Conservation (phyloP, 2,113 vertebrate species). For the Ondatra zibethicus region DNA sequence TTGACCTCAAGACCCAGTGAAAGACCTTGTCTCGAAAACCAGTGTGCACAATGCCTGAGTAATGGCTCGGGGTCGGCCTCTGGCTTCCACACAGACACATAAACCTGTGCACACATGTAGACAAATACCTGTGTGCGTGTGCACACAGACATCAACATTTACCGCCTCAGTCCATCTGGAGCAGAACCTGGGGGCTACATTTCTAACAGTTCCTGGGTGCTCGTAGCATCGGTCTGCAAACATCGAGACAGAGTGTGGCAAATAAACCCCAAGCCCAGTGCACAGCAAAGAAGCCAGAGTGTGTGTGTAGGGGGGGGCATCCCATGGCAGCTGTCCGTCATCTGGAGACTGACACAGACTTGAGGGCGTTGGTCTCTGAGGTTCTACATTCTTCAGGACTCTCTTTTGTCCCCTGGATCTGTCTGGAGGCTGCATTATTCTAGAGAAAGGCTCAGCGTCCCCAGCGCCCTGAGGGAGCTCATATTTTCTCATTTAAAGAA, state of each 20-base stretch:
- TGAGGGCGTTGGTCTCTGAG: background rate
- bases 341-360: background rate
- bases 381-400: background rate
- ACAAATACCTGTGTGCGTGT: background rate
- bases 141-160: background rate
- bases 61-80: background rate
- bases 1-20: background rate
- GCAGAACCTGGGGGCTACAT: background rate
- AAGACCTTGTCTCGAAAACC: background rate
- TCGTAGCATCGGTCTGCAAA: background rate
- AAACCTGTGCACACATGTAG: background rate
- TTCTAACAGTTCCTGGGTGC: background rate
- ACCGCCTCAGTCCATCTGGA: background rate
- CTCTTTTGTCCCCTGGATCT: background rate
- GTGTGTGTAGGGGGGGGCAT: background rate
- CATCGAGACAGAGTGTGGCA: too few relatives aligned
- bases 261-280: background rate
- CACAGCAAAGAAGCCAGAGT: background rate
- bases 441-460: constrained; percentile 18
- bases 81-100: background rate
- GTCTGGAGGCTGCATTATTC: background rate
- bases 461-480: constrained; percentile 32
- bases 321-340: fast-evolving
- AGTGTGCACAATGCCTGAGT: background rate
- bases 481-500: constrained; percentile 49